phyloP scores from a whole-genome alignment of 2,797 vertebrate genomes.

The Myotis vivesi region DNA sequence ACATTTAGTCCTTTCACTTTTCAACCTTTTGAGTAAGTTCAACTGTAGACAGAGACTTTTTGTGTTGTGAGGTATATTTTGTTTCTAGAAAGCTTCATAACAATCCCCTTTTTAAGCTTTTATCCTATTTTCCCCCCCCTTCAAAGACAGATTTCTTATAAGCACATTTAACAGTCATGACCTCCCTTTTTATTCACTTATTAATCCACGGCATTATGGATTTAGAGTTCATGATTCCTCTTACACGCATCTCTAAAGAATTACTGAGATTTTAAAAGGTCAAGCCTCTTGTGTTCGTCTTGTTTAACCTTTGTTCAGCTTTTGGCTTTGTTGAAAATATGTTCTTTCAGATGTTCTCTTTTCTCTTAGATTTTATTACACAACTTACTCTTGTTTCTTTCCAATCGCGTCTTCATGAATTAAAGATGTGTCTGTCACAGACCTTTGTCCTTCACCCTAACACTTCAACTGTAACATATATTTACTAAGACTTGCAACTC shows the following conservation, averaged over 20 bases:
- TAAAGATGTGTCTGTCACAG: not conserved
- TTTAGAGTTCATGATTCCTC: not conserved
- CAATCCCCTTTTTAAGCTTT: not conserved
- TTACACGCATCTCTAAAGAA: not conserved
- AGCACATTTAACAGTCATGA: not conserved
- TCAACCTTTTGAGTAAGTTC: not conserved
- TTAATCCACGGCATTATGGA: not conserved
- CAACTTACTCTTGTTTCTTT: constrained; percentile 14
- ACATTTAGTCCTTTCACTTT: not conserved
- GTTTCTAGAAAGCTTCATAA: not conserved
- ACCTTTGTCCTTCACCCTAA: not conserved
- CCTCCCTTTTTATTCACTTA: not conserved
- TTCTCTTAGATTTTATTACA: not conserved
- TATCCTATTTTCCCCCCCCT: not conserved
- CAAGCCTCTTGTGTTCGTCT: not conserved
- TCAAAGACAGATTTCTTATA: not conserved
- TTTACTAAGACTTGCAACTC: not conserved
- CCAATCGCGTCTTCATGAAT: not conserved
- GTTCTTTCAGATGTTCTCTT: not conserved
- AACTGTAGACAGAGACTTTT: not conserved
- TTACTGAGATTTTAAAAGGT: not conserved
- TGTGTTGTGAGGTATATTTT: not conserved
- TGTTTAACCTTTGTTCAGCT: not conserved
- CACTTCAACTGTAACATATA: not conserved
- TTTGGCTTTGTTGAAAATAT: constrained; percentile 3